Base-by-base conservation (phyloP, 1,140 invertebrate genomes). In the Orussus abietinus region DNA sequence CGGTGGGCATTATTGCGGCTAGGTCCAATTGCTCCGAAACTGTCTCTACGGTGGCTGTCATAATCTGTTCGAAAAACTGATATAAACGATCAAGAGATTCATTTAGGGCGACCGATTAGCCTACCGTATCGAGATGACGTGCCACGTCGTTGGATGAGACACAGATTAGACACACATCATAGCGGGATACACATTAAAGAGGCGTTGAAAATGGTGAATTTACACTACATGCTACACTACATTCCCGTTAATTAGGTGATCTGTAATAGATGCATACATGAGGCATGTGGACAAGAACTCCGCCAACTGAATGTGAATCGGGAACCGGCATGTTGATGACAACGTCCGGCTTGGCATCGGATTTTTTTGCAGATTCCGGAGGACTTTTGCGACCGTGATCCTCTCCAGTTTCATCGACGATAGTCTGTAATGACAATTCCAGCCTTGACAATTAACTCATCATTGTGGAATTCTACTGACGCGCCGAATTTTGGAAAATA, bases 21-120 rank as follows among this genome's bases (percentile, higher is more conserved):
- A 92, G 81, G 47, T 86, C 77, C 54, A 94, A 72, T 67, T 92
- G 84, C 69, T 92, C 90, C 36, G 88, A 86, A 45, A 93, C 90
- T 46, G 90, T 92, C 76, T 94, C 89, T 53, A 94, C 89, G 33
- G 88, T 93, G 3, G 90, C 91, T 54, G 90, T 92, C 84, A 92
- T 88, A 57, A 93, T 90, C 86, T 92, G 77, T 59, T 72, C 70
- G 58, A 73, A 73, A 59, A 73, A 73, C 70, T 73, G 49, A 64
- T 66, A 68, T 64, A 64, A 65, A 66, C 58, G 51, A 62, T 68
- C 60, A 64, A 66, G 62, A 57, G 55, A 62, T 54, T 22, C 33
- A 25, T 21, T 14, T 26, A 19, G 22, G 25, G 30, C 12, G 15
- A 10, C 21, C 11, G 13, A 25, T 25, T 25, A 25, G 22, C 22